Percentiles rank a stretch among this genome's conserved stretches.
Evolutionary conservation across 53 echinoderm and acorn worm species (phyloP).

Genomic region (Temnopleurus reevesii): DNA sequence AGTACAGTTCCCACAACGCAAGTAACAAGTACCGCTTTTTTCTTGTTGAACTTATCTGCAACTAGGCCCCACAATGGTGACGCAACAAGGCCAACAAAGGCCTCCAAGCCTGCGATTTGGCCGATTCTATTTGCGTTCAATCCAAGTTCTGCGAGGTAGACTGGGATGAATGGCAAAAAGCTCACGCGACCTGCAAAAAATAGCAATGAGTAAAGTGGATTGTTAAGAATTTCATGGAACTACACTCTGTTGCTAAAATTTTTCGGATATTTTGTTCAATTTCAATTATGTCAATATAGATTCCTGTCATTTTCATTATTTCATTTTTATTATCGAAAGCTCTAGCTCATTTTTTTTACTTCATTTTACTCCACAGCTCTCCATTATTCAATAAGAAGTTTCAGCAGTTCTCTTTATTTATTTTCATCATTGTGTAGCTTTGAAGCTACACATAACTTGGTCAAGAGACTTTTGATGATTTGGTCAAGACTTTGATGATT

Average conservation of each 20-base stretch:
- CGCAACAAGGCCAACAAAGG: constrained; percentile 62
- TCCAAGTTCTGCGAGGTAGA: constrained; percentile 81
- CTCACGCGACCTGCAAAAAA: constrained; percentile 67
- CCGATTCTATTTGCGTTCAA: constrained; percentile 68
- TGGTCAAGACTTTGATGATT: too few relatives aligned
- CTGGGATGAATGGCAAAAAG: constrained; percentile 80
- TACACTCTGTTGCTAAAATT: neutral
- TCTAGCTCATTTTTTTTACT: neutral
- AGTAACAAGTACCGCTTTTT: constrained; percentile 64
- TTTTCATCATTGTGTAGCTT: too few relatives aligned
- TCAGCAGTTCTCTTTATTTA: too few relatives aligned
- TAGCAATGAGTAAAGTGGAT: neutral
- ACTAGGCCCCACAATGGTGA: constrained; percentile 76
- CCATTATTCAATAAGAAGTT: too few relatives aligned
- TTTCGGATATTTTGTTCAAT: neutral
- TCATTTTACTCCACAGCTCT: neutral
- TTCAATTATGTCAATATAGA: neutral
- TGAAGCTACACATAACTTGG: too few relatives aligned
- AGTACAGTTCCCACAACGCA: neutral
- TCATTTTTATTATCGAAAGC: neutral
- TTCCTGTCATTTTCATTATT: neutral
- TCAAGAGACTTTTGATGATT: too few relatives aligned
- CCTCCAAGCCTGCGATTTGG: constrained; percentile 45
- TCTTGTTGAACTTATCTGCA: constrained; percentile 81
- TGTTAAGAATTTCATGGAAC: neutral